phyloP scores from a whole-genome alignment of 2,113 vertebrate species.

The Deroptyus accipitrinus region DNA sequence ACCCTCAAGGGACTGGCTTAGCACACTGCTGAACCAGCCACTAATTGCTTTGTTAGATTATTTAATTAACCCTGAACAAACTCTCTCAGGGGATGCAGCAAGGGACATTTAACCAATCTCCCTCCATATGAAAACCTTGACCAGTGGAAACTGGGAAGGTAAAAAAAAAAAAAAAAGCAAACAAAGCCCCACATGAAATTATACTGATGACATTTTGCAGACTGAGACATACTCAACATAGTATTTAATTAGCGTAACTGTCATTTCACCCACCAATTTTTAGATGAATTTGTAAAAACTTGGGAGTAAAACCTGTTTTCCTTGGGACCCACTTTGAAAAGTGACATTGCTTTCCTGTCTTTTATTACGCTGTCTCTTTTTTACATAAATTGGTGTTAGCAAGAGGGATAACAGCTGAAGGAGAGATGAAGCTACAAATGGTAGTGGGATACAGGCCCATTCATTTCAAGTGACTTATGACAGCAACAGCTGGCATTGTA shows the following conservation, averaged over 20 bases:
- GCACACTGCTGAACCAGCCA: neutral
- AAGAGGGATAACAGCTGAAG: neutral
- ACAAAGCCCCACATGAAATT: neutral
- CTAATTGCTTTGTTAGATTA: slow-evolving; percentile 35
- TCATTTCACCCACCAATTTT: neutral
- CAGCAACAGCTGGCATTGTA: neutral
- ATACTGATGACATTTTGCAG: neutral
- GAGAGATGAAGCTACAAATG: neutral
- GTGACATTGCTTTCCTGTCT: neutral
- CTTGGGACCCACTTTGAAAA: neutral
- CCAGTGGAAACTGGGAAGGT: neutral
- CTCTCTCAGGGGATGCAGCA: neutral
- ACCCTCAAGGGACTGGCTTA: neutral
- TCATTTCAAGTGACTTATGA: neutral
- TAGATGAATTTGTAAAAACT: neutral
- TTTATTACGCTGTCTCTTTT: neutral
- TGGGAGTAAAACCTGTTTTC: neutral
- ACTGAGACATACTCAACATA: neutral
- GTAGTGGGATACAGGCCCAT: neutral
- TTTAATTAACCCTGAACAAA: slow-evolving; percentile 43
- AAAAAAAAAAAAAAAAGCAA: neutral
- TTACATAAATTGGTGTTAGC: neutral
- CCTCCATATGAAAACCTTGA: neutral
- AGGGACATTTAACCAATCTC: neutral
- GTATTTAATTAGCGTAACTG: neutral